Evolutionary conservation across 2,113 vertebrate species (phyloP), one percentile per base, ranked within the genome.

Genomic region (Ranitomeya variabilis): DNA sequence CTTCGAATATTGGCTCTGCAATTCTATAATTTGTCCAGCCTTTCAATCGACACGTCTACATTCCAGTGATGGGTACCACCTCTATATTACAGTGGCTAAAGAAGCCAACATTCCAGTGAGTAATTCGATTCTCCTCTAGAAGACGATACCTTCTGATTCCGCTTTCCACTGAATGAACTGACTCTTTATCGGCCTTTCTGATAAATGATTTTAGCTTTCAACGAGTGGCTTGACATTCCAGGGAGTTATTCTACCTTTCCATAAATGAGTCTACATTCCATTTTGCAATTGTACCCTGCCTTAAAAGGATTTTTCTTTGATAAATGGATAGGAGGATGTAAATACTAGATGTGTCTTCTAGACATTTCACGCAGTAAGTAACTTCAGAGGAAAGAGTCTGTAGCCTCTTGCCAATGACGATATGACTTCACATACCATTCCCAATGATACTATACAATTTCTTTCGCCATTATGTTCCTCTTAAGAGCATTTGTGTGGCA

Each of bases 201-300:
- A 71, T 15, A 4, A 71, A 31, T 37, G 31, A 37, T 18, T 73
- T 73, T 37, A 73, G 31, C 71, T 76, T 76, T 76, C 73, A 76
- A 19, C 31, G 2, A 19, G 19, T 51, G n/a, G 31, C 15, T 76
- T 5, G 16, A 76, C 73, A 76, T 76, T 74, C 73, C 73, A 76
- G 18, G 37, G 45, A 76, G 73, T 76, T 37, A 52, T 76, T 76
- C 73, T 76, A 76, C 16, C 73, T 76, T 76, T 12, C 45, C 0
- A 76, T 76, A 52, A 76, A 74, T 74, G 31, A 76, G 8, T 76
- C 3, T 76, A 52, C 73, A 76, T 76, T 76, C 73, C 73, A 52
- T 76, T 52, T 52, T 9, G 37, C 73, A 18, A 76, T 52, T 76
- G 73, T 76, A 52, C 45, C 9, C 45, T 52, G 21, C 16, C 9